Conservation (phyloP, 2,113 vertebrate genomes). For the Rana temporaria region DNA sequence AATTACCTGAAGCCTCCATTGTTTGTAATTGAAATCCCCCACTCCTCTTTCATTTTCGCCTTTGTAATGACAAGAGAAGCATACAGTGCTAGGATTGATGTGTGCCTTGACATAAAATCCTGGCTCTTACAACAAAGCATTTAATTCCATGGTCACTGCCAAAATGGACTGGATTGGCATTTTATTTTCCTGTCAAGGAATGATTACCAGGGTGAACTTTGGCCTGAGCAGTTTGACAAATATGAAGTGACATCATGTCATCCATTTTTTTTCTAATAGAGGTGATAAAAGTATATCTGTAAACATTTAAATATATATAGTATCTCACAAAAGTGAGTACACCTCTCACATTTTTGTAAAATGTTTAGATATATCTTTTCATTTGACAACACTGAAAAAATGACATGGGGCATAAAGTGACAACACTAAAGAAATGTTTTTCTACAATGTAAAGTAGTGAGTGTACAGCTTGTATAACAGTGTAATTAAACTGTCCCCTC, state of each 20-base stretch:
- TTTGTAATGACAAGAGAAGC: neutral
- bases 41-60: neutral
- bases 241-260: neutral
- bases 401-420: no score
- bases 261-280: neutral
- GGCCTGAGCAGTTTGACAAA: neutral
- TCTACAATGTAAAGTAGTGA: no score
- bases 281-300: no score
- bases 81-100: conserved; percentile 18
- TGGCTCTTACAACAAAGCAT: conserved; percentile 15
- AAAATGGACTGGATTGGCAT: conserved; percentile 21
- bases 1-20: neutral
- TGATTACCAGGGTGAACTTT: neutral
- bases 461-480: no score
- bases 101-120: conserved; percentile 29
- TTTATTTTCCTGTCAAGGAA: conserved; percentile 33
- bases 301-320: no score
- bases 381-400: no score
- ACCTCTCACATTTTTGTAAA: no score
- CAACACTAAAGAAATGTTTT: no score
- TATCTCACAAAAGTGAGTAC: no score
- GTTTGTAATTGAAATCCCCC: conserved; percentile 14
- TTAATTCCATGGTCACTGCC: conserved; percentile 39
- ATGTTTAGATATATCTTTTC: no score
- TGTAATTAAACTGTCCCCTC: no score